phyloP scores from a whole-genome alignment of 2,797 vertebrate species.

The Thripadectes ignobilis region DNA sequence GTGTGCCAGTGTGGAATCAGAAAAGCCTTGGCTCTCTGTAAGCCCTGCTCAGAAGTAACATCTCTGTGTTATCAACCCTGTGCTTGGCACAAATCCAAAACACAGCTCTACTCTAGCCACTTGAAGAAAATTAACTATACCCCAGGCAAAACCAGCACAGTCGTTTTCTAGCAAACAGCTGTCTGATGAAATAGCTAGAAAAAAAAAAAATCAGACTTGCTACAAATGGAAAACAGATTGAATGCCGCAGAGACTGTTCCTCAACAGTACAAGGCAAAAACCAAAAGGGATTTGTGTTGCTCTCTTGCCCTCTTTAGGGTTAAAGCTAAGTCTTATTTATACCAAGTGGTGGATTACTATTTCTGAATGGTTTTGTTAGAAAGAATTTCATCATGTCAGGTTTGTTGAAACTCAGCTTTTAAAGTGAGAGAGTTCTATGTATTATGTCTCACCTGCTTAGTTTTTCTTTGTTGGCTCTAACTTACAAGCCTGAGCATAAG shows the following conservation, averaged over 20 bases:
- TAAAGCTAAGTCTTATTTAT: background rate
- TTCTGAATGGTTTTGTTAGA: background rate
- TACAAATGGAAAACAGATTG: background rate
- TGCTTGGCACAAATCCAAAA: background rate
- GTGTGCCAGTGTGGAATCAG: fast-evolving
- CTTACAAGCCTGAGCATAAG: background rate
- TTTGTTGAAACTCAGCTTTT: background rate
- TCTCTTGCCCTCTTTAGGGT: background rate
- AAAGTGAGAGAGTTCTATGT: background rate
- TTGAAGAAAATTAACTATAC: background rate
- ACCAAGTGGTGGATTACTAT: background rate
- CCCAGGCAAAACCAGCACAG: background rate
- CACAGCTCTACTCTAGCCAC: too few species aligned
- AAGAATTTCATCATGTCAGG: background rate
- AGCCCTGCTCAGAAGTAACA: background rate
- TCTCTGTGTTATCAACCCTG: too few species aligned
- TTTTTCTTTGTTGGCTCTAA: background rate
- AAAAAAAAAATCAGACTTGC: background rate
- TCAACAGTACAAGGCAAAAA: background rate
- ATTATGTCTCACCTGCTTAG: background rate
- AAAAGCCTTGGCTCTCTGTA: background rate
- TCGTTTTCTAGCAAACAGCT: background rate
- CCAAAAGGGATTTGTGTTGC: fast-evolving
- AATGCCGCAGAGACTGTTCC: background rate
- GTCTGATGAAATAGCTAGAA: background rate